Percentiles rank a stretch among this genome's conserved stretches.
phyloP scores from a whole-genome alignment of 2,888 invertebrate species.

The Eupithecia vulgata region DNA sequence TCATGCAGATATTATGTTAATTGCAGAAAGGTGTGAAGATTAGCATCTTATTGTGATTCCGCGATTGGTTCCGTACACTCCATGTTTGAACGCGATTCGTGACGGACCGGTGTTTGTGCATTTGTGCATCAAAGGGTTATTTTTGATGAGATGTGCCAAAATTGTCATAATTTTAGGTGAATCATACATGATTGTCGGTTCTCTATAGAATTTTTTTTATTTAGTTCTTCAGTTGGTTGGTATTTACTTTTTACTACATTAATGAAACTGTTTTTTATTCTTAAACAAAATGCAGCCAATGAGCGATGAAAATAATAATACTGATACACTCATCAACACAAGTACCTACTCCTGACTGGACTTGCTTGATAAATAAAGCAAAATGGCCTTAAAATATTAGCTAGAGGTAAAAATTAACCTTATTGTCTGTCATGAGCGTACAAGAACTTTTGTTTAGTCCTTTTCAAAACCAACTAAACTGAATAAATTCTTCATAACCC shows the following conservation, averaged over 20 bases:
- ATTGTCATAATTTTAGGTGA: not conserved
- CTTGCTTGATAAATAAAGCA: not conserved
- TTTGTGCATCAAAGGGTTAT: not conserved
- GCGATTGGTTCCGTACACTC: conserved; percentile 74
- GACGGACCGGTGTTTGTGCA: conserved; percentile 70
- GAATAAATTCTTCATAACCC: conserved; percentile 29
- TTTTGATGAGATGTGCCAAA: not conserved
- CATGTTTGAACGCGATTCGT: conserved; percentile 76
- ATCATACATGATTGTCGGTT: not conserved
- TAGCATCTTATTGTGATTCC: conserved; percentile 80
- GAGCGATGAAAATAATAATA: not conserved
- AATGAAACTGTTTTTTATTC: not conserved
- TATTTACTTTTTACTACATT: not conserved
- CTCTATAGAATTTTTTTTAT: not conserved
- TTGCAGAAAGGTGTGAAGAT: conserved; percentile 79
- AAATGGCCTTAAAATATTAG: not conserved
- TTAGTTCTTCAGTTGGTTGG: not conserved
- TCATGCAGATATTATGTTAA: conserved; percentile 72
- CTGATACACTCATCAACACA: not conserved
- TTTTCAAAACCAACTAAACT: conserved; percentile 3
- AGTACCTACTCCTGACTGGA: not conserved
- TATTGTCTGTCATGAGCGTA: not conserved
- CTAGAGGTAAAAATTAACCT: not conserved
- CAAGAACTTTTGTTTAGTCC: not conserved
- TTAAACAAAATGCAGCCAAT: too few species aligned